Conservation (phyloP, 2,888 invertebrate species). For the Drymonia ruficornis region DNA sequence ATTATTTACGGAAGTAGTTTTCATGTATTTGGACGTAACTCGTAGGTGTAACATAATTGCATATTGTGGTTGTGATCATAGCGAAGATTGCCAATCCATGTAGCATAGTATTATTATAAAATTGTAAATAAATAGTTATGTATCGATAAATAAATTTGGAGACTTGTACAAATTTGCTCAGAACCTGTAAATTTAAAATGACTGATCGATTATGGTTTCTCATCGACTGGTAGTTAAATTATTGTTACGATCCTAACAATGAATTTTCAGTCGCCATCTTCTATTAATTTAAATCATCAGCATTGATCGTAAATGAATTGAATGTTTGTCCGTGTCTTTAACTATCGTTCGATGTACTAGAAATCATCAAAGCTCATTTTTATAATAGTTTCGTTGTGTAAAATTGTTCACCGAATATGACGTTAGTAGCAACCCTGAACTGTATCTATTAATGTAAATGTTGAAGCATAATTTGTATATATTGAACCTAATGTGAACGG, state of each 20-base stretch:
- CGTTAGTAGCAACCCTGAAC: conserved; percentile 62
- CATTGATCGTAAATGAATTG: conserved; percentile 2
- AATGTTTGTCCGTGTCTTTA: conserved; percentile 30
- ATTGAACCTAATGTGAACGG: conserved; percentile 80
- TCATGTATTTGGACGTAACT: conserved; percentile 44
- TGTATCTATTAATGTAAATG: conserved; percentile 80
- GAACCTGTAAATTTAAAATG: conserved; percentile 78
- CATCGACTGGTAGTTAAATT: conserved; percentile 78
- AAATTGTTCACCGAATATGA: conserved; percentile 59
- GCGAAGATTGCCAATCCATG: conserved; percentile 79
- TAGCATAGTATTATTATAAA: conserved; percentile 55
- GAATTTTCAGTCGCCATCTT: conserved; percentile 7
- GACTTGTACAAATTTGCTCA: conserved; percentile 84
- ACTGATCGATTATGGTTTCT: conserved; percentile 77
- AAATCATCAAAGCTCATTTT: conserved; percentile 63
- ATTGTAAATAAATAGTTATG: conserved; percentile 72
- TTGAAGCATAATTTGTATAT: conserved; percentile 82
- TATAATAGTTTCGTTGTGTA: conserved; percentile 68
- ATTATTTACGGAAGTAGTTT: conserved; percentile 27
- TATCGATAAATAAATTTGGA: conserved; percentile 76
- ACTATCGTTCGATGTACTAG: conserved; percentile 54
- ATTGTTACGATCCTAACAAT: conserved; percentile 36
- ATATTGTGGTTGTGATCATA: conserved; percentile 83
- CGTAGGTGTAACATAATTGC: conserved; percentile 60
- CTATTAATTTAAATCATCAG: neutral